These are phyloP conservation scores for Spialia ferax DNA, from an alignment of 2,888 invertebrate genomes.

Conservation along the genomic window DNA sequence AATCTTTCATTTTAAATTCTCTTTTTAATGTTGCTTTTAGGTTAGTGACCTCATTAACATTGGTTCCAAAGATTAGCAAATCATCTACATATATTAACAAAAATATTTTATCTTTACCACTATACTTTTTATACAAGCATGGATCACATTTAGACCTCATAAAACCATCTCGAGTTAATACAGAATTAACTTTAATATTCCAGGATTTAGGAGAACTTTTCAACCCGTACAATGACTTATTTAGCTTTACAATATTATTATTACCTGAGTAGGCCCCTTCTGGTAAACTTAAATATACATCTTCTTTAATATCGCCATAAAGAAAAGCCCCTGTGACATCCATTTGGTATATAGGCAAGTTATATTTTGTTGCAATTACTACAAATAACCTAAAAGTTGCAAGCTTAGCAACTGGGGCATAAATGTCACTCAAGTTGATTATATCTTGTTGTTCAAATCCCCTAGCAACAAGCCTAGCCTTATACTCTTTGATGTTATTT, in stretches of 20 bases:
- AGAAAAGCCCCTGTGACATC: background rate
- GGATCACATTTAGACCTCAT: background rate
- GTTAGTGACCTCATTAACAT: too few species aligned
- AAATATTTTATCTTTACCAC: background rate
- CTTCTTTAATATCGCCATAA: background rate
- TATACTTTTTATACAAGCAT: background rate
- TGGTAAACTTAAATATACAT: background rate
- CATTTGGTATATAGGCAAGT: background rate
- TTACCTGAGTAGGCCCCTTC: background rate
- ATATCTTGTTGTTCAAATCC: background rate
- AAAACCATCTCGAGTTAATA: background rate
- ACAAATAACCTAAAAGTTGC: background rate
- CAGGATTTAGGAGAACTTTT: background rate
- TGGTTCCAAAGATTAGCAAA: background rate
- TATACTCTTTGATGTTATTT: background rate
- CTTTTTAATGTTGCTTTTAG: background rate
- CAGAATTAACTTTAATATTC: background rate
- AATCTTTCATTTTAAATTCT: background rate
- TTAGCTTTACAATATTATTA: conserved; percentile 1
- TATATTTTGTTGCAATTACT: background rate
- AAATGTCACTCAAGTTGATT: background rate
- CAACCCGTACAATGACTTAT: background rate
- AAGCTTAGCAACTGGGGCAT: background rate
- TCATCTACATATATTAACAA: background rate
- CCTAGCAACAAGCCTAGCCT: background rate